Percentiles rank a stretch among this genome's conserved stretches.
Conservation (phyloP, 2,888 invertebrate genomes). For the Allygus modestus region DNA sequence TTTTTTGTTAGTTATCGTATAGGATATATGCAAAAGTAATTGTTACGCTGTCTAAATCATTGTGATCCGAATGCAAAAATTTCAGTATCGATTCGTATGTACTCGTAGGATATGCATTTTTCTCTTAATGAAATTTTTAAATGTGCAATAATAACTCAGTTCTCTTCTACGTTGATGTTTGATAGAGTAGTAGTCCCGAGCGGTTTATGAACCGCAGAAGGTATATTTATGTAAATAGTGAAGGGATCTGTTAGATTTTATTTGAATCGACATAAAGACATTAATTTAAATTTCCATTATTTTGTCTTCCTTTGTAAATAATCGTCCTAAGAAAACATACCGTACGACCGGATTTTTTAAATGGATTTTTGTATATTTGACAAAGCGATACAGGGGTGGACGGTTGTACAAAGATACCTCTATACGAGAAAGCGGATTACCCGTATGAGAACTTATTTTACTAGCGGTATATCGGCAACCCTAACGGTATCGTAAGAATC, state of each 20-base stretch:
- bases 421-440: slow-evolving; percentile 17
- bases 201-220: slow-evolving; percentile 1
- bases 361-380: slow-evolving; percentile 55
- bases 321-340: slow-evolving; percentile 42
- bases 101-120: slow-evolving; percentile 29
- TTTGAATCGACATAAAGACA: slow-evolving; percentile 40
- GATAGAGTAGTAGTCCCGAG: slow-evolving; percentile 40
- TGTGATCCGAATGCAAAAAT: slow-evolving; percentile 48
- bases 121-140: slow-evolving; percentile 44
- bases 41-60: slow-evolving; percentile 51
- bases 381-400: slow-evolving; percentile 47
- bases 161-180: slow-evolving; percentile 49
- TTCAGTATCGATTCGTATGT: slow-evolving; percentile 42
- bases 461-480: slow-evolving; percentile 43
- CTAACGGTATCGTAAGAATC: slow-evolving; percentile 52
- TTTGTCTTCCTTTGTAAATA: slow-evolving; percentile 58
- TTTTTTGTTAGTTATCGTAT: slow-evolving; percentile 52
- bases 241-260: slow-evolving; percentile 41
- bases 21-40: slow-evolving; percentile 50
- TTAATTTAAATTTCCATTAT: slow-evolving; percentile 50
- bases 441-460: slow-evolving; percentile 43
- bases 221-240: slow-evolving; percentile 45
- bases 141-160: slow-evolving; percentile 54
- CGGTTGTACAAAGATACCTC: slow-evolving; percentile 48
- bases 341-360: slow-evolving; percentile 47